Evolutionary conservation across 2,888 invertebrate species (phyloP), one percentile per base, ranked within the genome.

Genomic region (Pollenia griseotomentosa): DNA sequence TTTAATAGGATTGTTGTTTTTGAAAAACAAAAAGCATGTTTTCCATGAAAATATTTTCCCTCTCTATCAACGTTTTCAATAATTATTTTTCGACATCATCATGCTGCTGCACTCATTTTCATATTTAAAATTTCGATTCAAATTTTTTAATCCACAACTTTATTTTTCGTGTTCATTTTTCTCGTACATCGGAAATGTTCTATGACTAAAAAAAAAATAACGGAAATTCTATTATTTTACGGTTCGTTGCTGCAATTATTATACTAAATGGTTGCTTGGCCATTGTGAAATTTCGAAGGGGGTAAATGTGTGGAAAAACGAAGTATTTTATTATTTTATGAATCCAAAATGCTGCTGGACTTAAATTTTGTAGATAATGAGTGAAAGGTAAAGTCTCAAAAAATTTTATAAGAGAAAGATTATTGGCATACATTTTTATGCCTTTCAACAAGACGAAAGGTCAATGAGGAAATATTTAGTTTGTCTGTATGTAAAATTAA

Each of bases 221-320:
- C 42, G 73, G 82, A 85, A 82, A 78, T 78, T 77, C 51, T 44
- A 63, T 82, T 85, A 85, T 85, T 78, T 78, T 68, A 85, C 68
- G 78, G 73, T 53, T 82, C 77, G 77, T 71, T 85, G 66, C 16
- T 53, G 48, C 66, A 85, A 74, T 82, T 82, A 73, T 78, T 66
- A 82, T 82, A 57, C 46, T 19, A 75, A 75, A 74, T 80, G 44
- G 23, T 70, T 73, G 12, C 16, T 10, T 57, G 23, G 11, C n/a
- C 33, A 57, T 82, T 59, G 33, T 16, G 44, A 44, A 63, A 63
- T 1, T 16, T 16, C 6, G 7, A 23, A 61, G 2, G 19, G 16
- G 16, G 6, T 2, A n/a, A 33, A 44, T 1, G 7, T 46, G 16
- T 19, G 19, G 8, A 16, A 16, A 16, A 10, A 44, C 16, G 16